A percentile compares a stretch with the other conserved stretches of the same genome.
phyloP scores from a whole-genome alignment of 1,140 invertebrate species.

The Adelges cooleyi region DNA sequence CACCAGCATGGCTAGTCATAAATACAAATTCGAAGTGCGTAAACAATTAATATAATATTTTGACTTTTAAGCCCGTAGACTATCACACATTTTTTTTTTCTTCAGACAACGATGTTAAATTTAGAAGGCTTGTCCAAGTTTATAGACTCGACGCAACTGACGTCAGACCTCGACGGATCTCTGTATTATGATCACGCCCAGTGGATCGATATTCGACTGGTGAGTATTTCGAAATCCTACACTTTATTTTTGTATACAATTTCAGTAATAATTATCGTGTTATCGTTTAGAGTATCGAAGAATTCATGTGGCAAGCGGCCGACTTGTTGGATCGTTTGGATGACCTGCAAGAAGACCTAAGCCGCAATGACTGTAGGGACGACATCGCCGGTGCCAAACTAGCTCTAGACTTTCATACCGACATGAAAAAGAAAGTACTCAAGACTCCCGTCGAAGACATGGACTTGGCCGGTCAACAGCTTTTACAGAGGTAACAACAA shows the following conservation, averaged over 20 bases:
- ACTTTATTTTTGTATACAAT: not conserved
- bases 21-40: slow-evolving; percentile 94
- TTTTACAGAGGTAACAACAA: slow-evolving; percentile 53
- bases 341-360: slow-evolving; percentile 80
- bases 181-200: slow-evolving; percentile 89
- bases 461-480: slow-evolving; percentile 57
- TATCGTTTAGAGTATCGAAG: slow-evolving; percentile 62
- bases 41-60: slow-evolving; percentile 35
- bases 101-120: slow-evolving; percentile 89
- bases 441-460: slow-evolving; percentile 88
- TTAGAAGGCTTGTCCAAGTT: slow-evolving; percentile 84
- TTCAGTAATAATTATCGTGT: slow-evolving; percentile 18
- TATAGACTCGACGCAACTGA: slow-evolving; percentile 83
- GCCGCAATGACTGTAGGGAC: slow-evolving; percentile 79
- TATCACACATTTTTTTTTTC: slow-evolving; percentile 39
- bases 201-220: slow-evolving; percentile 88
- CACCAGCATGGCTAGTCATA: slow-evolving; percentile 88
- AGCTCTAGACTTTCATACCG: slow-evolving; percentile 82
- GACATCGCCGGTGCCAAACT: slow-evolving; percentile 81
- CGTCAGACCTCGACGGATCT: slow-evolving; percentile 83
- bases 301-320: slow-evolving; percentile 87
- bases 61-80: too few species aligned
- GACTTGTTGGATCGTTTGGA: slow-evolving; percentile 85
- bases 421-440: slow-evolving; percentile 87
- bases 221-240: slow-evolving; percentile 36